phyloP scores from a whole-genome alignment of 2,797 vertebrate species.

The Spea hammondii region DNA sequence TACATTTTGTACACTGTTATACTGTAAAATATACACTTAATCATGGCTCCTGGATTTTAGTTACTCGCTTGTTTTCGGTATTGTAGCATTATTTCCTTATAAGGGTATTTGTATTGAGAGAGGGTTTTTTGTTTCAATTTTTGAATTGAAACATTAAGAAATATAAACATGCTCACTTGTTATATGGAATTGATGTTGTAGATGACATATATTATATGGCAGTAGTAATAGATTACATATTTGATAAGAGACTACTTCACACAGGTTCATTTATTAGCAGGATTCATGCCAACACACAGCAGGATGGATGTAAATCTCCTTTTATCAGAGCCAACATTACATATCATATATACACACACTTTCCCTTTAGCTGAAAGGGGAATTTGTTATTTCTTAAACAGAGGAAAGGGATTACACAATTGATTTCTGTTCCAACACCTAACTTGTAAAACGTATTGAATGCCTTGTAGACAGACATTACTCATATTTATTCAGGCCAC shows the following conservation, averaged over 20 bases:
- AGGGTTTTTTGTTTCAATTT: no score
- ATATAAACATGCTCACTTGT: no score
- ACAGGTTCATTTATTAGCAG: background rate
- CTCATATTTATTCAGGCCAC: slow-evolving; percentile 25
- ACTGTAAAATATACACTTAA: no score
- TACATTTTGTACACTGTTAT: no score
- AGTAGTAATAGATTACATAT: background rate
- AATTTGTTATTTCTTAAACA: slow-evolving; percentile 22
- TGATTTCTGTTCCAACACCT: slow-evolving; percentile 43
- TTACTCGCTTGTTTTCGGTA: no score
- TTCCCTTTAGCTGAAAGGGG: slow-evolving; percentile 18
- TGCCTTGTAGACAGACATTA: slow-evolving; percentile 47
- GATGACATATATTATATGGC: background rate
- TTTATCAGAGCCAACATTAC: slow-evolving; percentile 26
- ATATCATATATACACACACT: slow-evolving; percentile 44
- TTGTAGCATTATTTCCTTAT: no score
- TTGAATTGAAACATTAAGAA: no score
- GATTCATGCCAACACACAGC: slow-evolving; percentile 9
- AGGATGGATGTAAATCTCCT: slow-evolving; percentile 29
- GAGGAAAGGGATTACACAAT: slow-evolving; percentile 33
- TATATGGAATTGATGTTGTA: no score
- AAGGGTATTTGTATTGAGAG: no score
- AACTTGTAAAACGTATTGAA: slow-evolving; percentile 43
- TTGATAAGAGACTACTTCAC: no score
- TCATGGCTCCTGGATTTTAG: no score